phyloP scores from a whole-genome alignment of 1,140 invertebrate genomes.

The Geopemphigus sp. region DNA sequence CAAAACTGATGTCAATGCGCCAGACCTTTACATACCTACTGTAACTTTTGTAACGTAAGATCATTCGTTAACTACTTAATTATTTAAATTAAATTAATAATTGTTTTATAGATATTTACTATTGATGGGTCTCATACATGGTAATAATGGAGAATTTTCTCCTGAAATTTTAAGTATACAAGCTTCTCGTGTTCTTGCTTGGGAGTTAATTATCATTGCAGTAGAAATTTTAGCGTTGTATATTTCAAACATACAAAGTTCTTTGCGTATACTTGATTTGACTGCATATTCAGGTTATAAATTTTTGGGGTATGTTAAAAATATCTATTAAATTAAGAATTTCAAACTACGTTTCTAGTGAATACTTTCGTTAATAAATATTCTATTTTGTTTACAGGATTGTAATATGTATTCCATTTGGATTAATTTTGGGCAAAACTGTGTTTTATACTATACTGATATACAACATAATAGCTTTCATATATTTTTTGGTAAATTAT shows the following conservation, averaged over 20 bases:
- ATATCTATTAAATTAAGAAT: neutral
- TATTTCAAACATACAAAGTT: constrained; percentile 40
- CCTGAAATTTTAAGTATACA: constrained; percentile 39
- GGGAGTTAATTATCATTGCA: constrained; percentile 4
- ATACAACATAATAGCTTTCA: constrained; percentile 17
- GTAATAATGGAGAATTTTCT: constrained; percentile 22
- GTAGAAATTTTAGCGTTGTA: constrained; percentile 24
- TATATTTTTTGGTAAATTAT: constrained; percentile 42
- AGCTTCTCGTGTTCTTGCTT: constrained; percentile 25
- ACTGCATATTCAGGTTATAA: constrained; percentile 42
- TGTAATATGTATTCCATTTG: constrained; percentile 21
- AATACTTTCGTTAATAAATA: neutral
- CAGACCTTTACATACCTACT: constrained; percentile 41
- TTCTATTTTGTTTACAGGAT: constrained; percentile 29
- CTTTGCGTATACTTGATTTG: neutral
- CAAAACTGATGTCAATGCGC: constrained; percentile 24
- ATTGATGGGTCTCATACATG: constrained; percentile 35
- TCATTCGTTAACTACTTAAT: neutral
- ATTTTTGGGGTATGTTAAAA: constrained; percentile 28
- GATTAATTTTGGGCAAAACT: constrained; percentile 21
- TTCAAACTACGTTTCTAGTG: too few species aligned
- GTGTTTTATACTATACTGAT: constrained; percentile 11
- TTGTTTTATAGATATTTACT: constrained; percentile 29
- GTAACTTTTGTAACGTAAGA: constrained; percentile 38
- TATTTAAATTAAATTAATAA: neutral